Base-by-base conservation (phyloP, 2,797 vertebrate genomes). In the Epinephelus malabaricus region DNA sequence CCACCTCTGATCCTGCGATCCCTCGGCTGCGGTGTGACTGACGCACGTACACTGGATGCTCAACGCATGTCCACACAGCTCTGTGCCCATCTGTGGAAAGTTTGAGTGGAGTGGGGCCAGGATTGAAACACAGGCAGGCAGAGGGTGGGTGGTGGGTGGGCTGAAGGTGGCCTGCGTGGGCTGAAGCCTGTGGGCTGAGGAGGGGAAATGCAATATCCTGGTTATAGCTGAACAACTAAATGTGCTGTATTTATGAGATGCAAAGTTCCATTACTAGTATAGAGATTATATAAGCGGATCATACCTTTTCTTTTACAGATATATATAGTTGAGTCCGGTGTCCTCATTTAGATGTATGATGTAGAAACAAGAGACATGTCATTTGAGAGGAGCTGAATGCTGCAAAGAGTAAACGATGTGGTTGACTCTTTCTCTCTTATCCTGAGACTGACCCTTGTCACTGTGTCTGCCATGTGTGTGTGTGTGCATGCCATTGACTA, bases 41-140 rank as follows among this genome's bases (percentile, higher is more conserved):
- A 92, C 68, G 70, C 83, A 88, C 58, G n/a, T 49, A 76, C 34
- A 15, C 65, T 54, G 50, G 85, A 73, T 54, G 79, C 63, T 69
- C 11, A 74, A 38, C 1, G 27, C 63, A 69, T n/a, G 62, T 87
- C 76, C 77, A 73, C 73, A 64, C 51, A 47, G 73, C 70, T 65
- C 70, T 56, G 62, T 85, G 86, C 80, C 86, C 87, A 87, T 90
- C 81, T 89, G 85, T 88, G 90, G 86, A 90, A 91, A 87, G 73
- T 91, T 87, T 88, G 79, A 88, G 84, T 88, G 85, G 85, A 87
- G 78, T 49, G 50, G 79, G 38, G 75, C 88, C 86, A 87, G 87
- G 43, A 73, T 45, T 83, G 77, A 82, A 85, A 83, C 27, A 54
- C 69, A 81, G 65, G 64, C 86, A 78, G 86, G 78, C 72, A 55